Base-by-base conservation (phyloP, 2,888 invertebrate genomes). In the Eutolmus rufibarbis region DNA sequence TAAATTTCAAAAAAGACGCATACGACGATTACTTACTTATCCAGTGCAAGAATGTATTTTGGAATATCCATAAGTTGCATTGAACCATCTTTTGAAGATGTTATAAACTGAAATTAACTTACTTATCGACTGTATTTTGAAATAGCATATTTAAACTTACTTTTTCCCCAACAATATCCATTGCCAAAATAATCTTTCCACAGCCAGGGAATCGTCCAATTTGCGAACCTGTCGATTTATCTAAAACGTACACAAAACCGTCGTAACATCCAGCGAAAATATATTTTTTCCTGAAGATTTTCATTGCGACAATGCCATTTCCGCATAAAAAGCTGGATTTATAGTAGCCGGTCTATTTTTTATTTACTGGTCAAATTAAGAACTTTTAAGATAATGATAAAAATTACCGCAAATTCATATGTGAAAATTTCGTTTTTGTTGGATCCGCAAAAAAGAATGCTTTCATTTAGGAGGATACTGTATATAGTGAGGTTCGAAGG, bases 211-310 rank as follows among this genome's bases (percentile, higher is more conserved):
- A 94, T 89, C 94, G 94, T 46, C 95, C 95, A 87, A 95, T 90
- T 89, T 95, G 94, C 85, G 91, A 91, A 14, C 94, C 92, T 1
- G 92, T 91, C 88, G 91, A 91, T 87, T 91, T 92, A 89, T 94
- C 93, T 92, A 95, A 95, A 88, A 96, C 94, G 91, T 96, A 96
- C 90, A 97, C 95, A 91, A 94, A 95, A 88, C 96, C 96, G 92
- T 96, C 96, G 91, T 96, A 96, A 92, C 96, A 96, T 89, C 96
- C 96, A 74, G 96, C 95, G 92, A 95, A 93, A 66, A 95, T 93
- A 88, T 96, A 92, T 66, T 95, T 93, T 57, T 95, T 94, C 89
- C 94, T 94, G 74, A 94, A 93, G 82, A 95, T 93, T 88, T 95
- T 94, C 93, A 97, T 94, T 89, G 96, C 96, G 57, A 96, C 95